A percentile compares a stretch with the other conserved stretches of the same genome.
These are phyloP conservation scores for Meghimatium bilineatum DNA, from an alignment of 2,888 invertebrate species.

Conservation along the genomic window DNA sequence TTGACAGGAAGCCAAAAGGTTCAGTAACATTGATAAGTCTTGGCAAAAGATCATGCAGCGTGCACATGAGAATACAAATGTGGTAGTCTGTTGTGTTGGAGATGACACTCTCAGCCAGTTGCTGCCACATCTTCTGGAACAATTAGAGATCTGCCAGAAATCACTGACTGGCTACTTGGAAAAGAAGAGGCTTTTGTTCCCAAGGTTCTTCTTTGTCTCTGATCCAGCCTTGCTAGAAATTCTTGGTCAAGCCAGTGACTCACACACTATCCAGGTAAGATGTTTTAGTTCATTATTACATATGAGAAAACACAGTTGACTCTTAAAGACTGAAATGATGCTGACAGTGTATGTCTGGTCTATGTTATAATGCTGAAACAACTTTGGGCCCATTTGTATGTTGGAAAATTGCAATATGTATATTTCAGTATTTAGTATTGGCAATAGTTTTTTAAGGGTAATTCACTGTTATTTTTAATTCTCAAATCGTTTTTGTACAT, in stretches of 20 bases:
- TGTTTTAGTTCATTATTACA: too few relatives aligned
- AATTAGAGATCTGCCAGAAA: conserved; percentile 96
- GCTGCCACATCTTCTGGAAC: conserved; percentile 95
- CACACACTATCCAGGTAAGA: conserved; percentile 78
- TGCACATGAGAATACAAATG: conserved; percentile 96
- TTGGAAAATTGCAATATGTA: too few relatives aligned
- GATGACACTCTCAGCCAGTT: conserved; percentile 94
- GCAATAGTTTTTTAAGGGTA: too few relatives aligned
- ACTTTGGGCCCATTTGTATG: too few relatives aligned
- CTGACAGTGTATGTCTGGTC: too few relatives aligned
- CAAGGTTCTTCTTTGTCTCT: conserved; percentile 78
- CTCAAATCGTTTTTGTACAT: too few relatives aligned
- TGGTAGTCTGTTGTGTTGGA: conserved; percentile 96
- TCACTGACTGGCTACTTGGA: conserved; percentile 88
- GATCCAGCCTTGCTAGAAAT: conserved; percentile 78
- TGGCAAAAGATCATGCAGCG: conserved; percentile 96
- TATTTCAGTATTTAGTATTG: too few relatives aligned
- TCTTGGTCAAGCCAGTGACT: conserved; percentile 78
- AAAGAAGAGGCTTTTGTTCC: conserved; percentile 77
- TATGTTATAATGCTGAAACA: too few relatives aligned
- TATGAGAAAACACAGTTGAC: too few relatives aligned
- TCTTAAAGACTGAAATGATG: too few relatives aligned
- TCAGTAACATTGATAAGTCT: conserved; percentile 97
- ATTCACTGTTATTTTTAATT: too few relatives aligned
- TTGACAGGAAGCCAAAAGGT: conserved; percentile 78